These are phyloP conservation scores for Girardinichthys multiradiatus DNA, from an alignment of 2,113 vertebrate genomes.

Conservation along the genomic window DNA sequence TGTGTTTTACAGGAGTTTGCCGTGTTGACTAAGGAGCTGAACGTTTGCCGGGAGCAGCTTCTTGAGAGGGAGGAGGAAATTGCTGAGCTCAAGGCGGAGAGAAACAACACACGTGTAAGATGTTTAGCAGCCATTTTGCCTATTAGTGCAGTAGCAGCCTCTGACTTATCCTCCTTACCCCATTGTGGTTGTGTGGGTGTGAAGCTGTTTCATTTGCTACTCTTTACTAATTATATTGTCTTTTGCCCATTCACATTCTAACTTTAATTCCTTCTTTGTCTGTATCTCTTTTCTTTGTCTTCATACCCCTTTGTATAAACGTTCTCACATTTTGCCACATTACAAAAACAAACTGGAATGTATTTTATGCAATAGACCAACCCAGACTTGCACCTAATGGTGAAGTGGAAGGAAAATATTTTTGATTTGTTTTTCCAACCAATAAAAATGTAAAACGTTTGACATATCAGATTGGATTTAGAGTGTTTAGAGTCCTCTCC, in stretches of 20 bases:
- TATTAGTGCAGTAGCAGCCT: slow-evolving; percentile 61
- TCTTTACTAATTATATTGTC: slow-evolving; percentile 14
- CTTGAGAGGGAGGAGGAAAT: slow-evolving; percentile 95
- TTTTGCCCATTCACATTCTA: slow-evolving; percentile 21
- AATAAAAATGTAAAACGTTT: too few relatives aligned
- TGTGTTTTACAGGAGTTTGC: slow-evolving; percentile 88
- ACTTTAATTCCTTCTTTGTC: slow-evolving; percentile 19
- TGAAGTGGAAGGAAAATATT: too few relatives aligned
- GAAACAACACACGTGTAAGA: slow-evolving; percentile 90
- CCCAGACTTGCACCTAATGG: too few relatives aligned
- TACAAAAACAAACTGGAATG: not conserved
- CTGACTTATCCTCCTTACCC: slow-evolving; percentile 56
- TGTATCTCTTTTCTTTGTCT: slow-evolving; percentile 13
- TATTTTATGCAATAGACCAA: too few relatives aligned
- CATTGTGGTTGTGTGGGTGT: slow-evolving; percentile 57
- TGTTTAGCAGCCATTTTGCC: slow-evolving; percentile 72
- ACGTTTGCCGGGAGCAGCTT: slow-evolving; percentile 92
- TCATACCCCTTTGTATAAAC: not conserved
- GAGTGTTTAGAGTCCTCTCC: too few relatives aligned
- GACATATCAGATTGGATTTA: too few relatives aligned
- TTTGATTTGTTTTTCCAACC: too few relatives aligned
- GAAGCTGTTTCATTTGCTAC: slow-evolving; percentile 45
- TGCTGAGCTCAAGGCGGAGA: slow-evolving; percentile 91
- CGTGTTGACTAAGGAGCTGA: slow-evolving; percentile 92
- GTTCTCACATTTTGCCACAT: not conserved